Evolutionary conservation across 1,140 invertebrate species (phyloP).

Genomic region (Papilio glaucus): DNA sequence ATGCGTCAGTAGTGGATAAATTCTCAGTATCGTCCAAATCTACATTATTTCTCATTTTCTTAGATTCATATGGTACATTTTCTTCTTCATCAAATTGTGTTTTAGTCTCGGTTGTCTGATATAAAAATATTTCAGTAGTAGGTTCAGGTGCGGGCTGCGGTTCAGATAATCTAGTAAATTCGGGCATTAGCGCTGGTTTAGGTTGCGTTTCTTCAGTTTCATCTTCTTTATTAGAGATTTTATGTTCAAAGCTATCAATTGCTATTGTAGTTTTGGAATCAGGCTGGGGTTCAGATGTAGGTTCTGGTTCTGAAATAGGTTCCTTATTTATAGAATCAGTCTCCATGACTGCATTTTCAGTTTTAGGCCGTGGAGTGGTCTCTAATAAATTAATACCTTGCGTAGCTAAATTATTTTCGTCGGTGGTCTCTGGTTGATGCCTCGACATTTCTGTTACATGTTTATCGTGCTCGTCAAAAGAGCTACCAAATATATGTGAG

Average conservation of each 20-base stretch:
- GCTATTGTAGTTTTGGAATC: conserved; percentile 46
- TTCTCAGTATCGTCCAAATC: not conserved
- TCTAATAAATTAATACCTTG: conserved; percentile 43
- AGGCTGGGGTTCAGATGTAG: conserved; percentile 46
- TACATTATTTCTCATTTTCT: conserved; percentile 7
- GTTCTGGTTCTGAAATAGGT: conserved; percentile 46
- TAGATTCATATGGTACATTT: not conserved
- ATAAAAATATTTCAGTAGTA: conserved; percentile 32
- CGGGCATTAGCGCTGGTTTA: conserved; percentile 39
- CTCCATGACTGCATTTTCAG: conserved; percentile 45
- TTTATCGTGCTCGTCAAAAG: conserved; percentile 43
- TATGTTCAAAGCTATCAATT: conserved; percentile 31
- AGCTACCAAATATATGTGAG: conserved; percentile 66
- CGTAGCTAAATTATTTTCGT: conserved; percentile 41
- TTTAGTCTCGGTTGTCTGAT: conserved; percentile 14
- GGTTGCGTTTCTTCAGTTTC: conserved; percentile 46
- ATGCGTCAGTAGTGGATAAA: conserved; percentile 9
- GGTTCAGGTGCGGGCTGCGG: conserved; percentile 41
- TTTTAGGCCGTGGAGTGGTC: conserved; percentile 45
- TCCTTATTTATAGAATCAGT: conserved; percentile 52
- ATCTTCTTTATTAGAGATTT: not conserved
- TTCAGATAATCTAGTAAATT: conserved; percentile 45
- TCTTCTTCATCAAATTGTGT: not conserved
- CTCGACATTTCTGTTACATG: conserved; percentile 48
- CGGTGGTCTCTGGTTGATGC: conserved; percentile 50